Evolutionary conservation across 2,888 invertebrate species (phyloP), one percentile per base, ranked within the genome.

Genomic region (Dione juno): DNA sequence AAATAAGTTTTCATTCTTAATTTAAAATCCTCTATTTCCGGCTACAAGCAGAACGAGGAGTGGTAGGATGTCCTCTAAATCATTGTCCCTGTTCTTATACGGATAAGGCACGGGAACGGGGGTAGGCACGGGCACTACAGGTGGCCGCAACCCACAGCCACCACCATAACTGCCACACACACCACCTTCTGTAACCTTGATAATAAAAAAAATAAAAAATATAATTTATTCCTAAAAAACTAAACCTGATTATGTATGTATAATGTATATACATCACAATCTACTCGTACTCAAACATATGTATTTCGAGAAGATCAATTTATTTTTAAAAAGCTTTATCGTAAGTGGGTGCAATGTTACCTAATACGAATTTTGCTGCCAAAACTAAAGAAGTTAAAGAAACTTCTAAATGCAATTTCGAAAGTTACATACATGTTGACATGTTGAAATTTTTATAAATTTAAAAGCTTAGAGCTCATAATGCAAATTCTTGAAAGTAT

Each of bases 131-230:
- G 52, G 50, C 9, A 19, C 16, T 10, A 59, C 64, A 50, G 64
- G 50, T 50, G 48, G 28, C 19, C 19, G 50, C 48, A 40, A n/a
- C 64, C 64, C 64, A 50, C 53, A 78, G 21, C 68, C 78, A 65
- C 78, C 78, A 78, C 78, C 78, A 78, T 70, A 78, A 67, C 78
- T 78, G 75, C n/a, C n/a, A n/a, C 74, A 77, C 75, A 78, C 72
- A 77, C 71, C 72, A 72, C 66, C 72, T 74, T 77, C 74, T 78
- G 64, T 64, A 37, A 64, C 48, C 64, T 64, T 64, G 5, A 45
- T 45, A 0, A 43, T 14, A 35, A 35, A 35, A n/a, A 43, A n/a
- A 35, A 28, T 28, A n/a, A 13, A 50, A 37, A 16, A 37, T 37
- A 16, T 57, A 35, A n/a, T 19, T 50, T 7, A 35, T n/a, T 54